A percentile compares a stretch with the other conserved stretches of the same genome.
Conservation (phyloP, 1,140 invertebrate species). For the Manduca sexta region DNA sequence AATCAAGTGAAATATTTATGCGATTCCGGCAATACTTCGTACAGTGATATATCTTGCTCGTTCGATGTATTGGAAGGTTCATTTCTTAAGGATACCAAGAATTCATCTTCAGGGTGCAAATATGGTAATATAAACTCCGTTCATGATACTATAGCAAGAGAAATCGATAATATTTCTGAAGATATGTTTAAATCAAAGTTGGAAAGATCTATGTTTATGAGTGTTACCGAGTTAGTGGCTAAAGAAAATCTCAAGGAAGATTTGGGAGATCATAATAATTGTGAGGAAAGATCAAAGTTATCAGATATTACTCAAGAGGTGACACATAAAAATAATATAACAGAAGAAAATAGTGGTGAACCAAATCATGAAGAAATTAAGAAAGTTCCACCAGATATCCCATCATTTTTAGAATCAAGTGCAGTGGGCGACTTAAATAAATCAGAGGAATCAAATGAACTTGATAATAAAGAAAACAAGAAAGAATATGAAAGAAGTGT, state of each 20-base stretch:
- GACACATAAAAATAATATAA: too few relatives aligned
- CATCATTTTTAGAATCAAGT: too few relatives aligned
- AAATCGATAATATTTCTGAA: conserved; percentile 31
- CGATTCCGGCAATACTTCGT: conserved; percentile 37
- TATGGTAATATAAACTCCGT: too few relatives aligned
- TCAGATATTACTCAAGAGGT: too few relatives aligned
- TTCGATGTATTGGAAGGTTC: conserved; percentile 30
- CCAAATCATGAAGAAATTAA: too few relatives aligned
- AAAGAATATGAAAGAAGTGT: conserved; percentile 36
- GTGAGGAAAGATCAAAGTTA: too few relatives aligned
- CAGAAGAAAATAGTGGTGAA: neutral
- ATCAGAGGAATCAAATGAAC: too few relatives aligned
- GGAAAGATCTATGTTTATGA: conserved; percentile 18
- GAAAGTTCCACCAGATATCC: too few relatives aligned
- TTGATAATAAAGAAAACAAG: too few relatives aligned
- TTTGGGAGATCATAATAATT: too few relatives aligned
- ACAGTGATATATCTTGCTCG: conserved; percentile 41
- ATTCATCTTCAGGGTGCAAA: too few relatives aligned
- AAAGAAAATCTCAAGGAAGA: conserved; percentile 22
- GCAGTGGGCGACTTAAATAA: too few relatives aligned
- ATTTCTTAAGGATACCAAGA: conserved; percentile 20
- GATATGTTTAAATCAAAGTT: conserved; percentile 40
- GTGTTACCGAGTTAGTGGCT: neutral
- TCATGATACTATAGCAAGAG: neutral
- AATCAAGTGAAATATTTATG: conserved; percentile 59